Base-by-base conservation (phyloP, 2,113 vertebrate genomes). In the Ophiodon elongatus region DNA sequence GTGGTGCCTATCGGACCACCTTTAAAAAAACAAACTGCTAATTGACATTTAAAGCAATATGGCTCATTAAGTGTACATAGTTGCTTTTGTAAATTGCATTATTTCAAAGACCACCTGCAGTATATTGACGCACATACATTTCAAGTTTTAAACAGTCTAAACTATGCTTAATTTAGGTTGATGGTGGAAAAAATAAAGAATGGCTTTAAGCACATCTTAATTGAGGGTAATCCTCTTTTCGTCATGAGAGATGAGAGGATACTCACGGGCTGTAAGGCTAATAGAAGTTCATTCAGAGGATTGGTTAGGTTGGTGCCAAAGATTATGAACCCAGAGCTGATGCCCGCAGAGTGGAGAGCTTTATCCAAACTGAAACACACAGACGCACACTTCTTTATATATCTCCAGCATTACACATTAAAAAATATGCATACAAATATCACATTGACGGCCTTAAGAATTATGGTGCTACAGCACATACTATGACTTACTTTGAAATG, bases 221-320 rank as follows among this genome's bases (percentile, higher is more conserved):
- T 82, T 83, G 31, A 84, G 41, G 23, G 86, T 78, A 88, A 91
- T 91, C 35, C 76, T 78, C 62, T 60, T 54, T 86, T 54, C 1
- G 14, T 41, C 14, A 45, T 60, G 78, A 85, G 52, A 56, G 68
- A 91, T 79, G 64, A 89, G 57, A 68, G 45, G 74, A 67, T 82
- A 96, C 98, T 98, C 89, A 99, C 98, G 68, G 96, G 98, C 86
- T 99, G 98, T 63, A 99, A 93, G 81, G 96, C 82, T 89, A 99
- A 96, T 83, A 99, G 91, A 73, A 99, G 94, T 95, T 99, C 97
- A 95, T 99, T 99, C 86, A 99, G 86, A 33, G 98, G 98, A 92
- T 99, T 99, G 78, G 96, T 99, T 65, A 99, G 90, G 94, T 99
- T 99, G 88, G 98, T 97, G 94, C 98, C 98, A 91, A 99, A 97